Conservation (phyloP, 2,113 vertebrate species). For the Prinia subflava region DNA sequence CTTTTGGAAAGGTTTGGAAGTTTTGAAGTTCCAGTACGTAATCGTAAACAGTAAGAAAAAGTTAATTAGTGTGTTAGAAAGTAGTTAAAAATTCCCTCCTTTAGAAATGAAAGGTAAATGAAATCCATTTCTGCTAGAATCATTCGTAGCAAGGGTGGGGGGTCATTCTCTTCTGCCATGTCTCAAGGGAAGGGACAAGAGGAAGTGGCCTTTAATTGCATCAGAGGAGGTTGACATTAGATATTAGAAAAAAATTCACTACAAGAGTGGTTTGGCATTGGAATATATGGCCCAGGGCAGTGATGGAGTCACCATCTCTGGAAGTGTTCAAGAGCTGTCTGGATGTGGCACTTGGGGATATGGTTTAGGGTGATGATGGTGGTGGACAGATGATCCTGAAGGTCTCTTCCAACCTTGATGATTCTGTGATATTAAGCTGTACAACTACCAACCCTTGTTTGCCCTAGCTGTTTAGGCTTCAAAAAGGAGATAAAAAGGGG, state of each 20-base stretch:
- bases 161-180: not conserved
- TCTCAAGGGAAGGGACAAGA: not conserved
- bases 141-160: fast-evolving
- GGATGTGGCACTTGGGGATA: not conserved
- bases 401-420: not conserved
- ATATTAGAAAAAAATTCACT: not conserved
- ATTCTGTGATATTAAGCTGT: not conserved
- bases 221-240: not conserved
- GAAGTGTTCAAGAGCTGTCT: not conserved
- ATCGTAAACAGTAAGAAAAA: not conserved
- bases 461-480: not conserved
- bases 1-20: not conserved
- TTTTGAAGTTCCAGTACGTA: not conserved
- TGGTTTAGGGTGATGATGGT: not conserved
- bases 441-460: not conserved
- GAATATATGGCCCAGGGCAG: not conserved
- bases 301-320: not conserved
- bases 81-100: not conserved
- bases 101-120: not conserved
- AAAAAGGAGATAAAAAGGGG: not conserved
- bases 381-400: not conserved
- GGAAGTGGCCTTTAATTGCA: not conserved
- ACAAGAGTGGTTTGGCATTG: not conserved
- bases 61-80: not conserved
- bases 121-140: not conserved